Conservation (phyloP, 2,888 invertebrate genomes). For the Lysandra bellargus region DNA sequence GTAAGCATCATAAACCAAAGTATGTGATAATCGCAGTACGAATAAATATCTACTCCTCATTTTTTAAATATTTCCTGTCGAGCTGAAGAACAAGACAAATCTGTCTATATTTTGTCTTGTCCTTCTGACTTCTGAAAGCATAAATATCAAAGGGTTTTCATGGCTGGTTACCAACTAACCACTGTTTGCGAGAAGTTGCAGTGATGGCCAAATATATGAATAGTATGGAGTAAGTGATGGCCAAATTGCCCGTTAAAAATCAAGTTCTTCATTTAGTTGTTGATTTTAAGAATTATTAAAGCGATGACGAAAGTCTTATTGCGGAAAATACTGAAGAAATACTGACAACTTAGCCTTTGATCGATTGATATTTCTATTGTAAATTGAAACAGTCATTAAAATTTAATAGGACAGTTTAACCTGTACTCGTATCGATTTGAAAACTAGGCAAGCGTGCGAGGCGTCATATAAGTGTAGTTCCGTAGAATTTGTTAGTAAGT, state of each 20-base stretch:
- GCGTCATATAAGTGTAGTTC: not conserved
- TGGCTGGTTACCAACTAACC: no score
- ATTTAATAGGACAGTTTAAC: not conserved
- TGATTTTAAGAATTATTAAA: not conserved
- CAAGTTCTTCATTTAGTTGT: not conserved
- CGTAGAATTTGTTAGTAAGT: not conserved
- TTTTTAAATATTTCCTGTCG: no score
- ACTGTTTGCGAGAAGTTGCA: not conserved
- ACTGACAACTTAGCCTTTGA: slow-evolving; percentile 13
- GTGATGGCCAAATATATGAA: not conserved
- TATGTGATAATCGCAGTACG: not conserved
- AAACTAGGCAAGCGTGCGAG: not conserved
- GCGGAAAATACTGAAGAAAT: not conserved
- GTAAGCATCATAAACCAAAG: not conserved
- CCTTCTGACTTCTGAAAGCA: no score
- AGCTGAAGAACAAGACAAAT: no score
- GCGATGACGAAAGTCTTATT: not conserved
- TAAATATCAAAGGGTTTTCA: no score
- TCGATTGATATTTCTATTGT: slow-evolving; percentile 11
- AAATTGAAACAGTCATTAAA: slow-evolving; percentile 3
- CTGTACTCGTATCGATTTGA: not conserved
- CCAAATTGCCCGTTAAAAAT: not conserved
- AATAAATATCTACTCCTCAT: not conserved
- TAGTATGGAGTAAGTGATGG: not conserved
- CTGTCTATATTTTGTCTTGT: no score